Conservation (phyloP, 2,888 invertebrate species). For the Globia sparganii region DNA sequence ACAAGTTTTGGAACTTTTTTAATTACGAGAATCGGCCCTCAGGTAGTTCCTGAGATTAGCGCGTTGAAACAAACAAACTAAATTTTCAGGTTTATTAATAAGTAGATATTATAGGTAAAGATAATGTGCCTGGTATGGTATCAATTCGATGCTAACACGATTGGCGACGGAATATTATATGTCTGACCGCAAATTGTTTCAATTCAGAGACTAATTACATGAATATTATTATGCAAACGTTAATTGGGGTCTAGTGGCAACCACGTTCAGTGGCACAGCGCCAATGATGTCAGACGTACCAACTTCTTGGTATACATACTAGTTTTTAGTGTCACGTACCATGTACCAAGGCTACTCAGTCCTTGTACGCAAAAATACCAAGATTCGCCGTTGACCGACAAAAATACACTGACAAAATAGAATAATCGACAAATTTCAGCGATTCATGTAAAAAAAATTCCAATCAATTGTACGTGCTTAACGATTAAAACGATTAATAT, state of each 20-base stretch:
- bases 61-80: not conserved
- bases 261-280: not conserved
- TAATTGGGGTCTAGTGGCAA: conserved; percentile 32
- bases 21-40: not conserved
- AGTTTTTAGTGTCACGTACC: too few species aligned
- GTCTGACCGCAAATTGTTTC: conserved; percentile 32
- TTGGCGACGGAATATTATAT: conserved; percentile 32
- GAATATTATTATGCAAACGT: conserved; percentile 35
- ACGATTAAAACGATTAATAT: too few species aligned
- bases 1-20: not conserved
- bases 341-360: too few species aligned
- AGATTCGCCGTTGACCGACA: too few species aligned
- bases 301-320: too few species aligned
- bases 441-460: too few species aligned
- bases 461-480: too few species aligned
- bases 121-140: not conserved
- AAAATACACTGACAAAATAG: too few species aligned
- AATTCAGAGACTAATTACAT: conserved; percentile 35
- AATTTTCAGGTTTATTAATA: not conserved
- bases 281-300: too few species aligned
- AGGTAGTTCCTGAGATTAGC: not conserved
- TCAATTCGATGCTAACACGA: not conserved
- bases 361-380: too few species aligned
- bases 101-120: not conserved
- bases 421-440: too few species aligned